Evolutionary conservation across 2,888 invertebrate genomes (phyloP).

Genomic region (Thumatha senex): DNA sequence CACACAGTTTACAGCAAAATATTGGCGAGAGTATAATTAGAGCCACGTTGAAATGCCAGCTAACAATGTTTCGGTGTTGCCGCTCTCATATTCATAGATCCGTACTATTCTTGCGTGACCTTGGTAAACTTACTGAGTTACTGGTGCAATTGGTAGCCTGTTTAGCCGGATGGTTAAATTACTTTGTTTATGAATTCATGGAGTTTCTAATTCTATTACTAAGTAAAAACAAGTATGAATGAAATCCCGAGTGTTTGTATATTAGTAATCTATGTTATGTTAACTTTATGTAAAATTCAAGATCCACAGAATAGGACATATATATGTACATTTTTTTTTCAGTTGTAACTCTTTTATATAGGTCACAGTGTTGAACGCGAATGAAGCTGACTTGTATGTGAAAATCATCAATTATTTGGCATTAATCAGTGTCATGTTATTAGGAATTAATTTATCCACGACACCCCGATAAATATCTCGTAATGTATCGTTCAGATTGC

Average conservation of each 20-base stretch:
- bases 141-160: conserved; percentile 38
- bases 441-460: no score
- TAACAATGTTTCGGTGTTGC: conserved; percentile 62
- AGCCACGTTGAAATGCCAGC: conserved; percentile 53
- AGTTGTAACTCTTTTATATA: no score
- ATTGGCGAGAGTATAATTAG: conserved; percentile 60
- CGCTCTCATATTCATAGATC: conserved; percentile 55
- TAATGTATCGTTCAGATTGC: no score
- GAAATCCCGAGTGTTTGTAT: not conserved
- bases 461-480: no score
- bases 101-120: conserved; percentile 66
- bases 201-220: conserved; percentile 12
- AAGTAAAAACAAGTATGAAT: not conserved
- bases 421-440: no score
- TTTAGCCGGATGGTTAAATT: conserved; percentile 29
- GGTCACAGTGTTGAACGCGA: no score
- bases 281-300: not conserved
- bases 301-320: no score
- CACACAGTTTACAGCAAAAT: conserved; percentile 44
- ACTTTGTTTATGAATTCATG: conserved; percentile 12
- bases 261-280: no score
- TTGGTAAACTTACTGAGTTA: conserved; percentile 60
- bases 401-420: no score
- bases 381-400: no score
- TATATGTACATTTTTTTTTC: no score